Percentiles rank a stretch among this genome's conserved stretches.
Conservation (phyloP, 2,113 vertebrate species). For the Ptilonorhynchus violaceus region DNA sequence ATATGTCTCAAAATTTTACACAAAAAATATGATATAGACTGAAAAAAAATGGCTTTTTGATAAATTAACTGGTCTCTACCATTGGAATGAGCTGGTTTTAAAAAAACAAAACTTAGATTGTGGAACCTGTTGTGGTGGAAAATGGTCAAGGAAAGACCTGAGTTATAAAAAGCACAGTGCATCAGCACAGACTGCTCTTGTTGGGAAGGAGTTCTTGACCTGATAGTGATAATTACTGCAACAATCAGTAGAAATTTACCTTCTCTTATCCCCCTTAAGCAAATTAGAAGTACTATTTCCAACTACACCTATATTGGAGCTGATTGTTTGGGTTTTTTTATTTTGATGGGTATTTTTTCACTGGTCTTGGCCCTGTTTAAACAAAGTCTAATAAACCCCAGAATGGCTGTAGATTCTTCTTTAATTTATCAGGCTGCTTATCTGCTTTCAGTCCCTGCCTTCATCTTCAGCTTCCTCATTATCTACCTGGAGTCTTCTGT, state of each 20-base stretch:
- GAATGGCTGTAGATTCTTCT: neutral
- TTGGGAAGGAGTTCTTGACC: neutral
- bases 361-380: neutral
- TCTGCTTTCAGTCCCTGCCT: neutral
- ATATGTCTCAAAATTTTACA: neutral
- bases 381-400: neutral
- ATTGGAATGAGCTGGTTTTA: neutral
- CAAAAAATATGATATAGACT: neutral
- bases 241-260: neutral
- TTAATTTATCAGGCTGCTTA: neutral
- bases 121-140: neutral
- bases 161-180: neutral
- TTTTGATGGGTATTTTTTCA: neutral
- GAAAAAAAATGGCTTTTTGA: fast-evolving
- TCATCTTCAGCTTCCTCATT: neutral
- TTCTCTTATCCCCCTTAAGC: neutral
- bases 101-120: neutral
- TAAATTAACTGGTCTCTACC: neutral
- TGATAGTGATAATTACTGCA: neutral
- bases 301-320: neutral
- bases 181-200: neutral
- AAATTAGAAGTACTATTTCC: neutral
- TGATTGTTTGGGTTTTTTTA: neutral
- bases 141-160: neutral
- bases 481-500: neutral